These are phyloP conservation scores for Chascanopsetta lugubris DNA, from an alignment of 2,113 vertebrate genomes.

Conservation along the genomic window DNA sequence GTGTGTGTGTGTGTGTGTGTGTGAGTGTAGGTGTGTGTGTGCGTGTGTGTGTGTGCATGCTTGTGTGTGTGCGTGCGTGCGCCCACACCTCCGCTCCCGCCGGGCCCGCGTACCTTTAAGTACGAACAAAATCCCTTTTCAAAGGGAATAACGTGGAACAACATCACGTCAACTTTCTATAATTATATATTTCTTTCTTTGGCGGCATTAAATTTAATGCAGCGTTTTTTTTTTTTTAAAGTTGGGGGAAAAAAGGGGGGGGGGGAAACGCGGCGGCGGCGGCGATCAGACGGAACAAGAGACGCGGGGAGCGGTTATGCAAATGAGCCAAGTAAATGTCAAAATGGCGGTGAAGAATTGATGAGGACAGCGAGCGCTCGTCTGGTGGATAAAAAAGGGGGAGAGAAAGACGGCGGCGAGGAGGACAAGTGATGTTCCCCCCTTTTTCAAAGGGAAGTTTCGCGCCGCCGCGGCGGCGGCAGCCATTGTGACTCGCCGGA, in stretches of 20 bases:
- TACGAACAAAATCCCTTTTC: conserved; percentile 80
- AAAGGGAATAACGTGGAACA: conserved; percentile 82
- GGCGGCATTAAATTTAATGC: conserved; percentile 77
- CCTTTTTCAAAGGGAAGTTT: conserved; percentile 87
- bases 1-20: conserved; percentile 48
- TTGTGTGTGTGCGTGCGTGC: conserved; percentile 25
- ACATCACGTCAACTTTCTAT: conserved; percentile 76
- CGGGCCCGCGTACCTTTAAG: conserved; percentile 62
- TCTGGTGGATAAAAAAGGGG: conserved; percentile 69
- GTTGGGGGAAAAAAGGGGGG: conserved; percentile 65
- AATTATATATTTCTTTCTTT: conserved; percentile 75
- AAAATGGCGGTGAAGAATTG: conserved; percentile 84
- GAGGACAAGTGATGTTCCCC: conserved; percentile 77
- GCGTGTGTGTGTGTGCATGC: conserved; percentile 60
- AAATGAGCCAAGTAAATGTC: conserved; percentile 81
- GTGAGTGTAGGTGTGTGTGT: conserved; percentile 52
- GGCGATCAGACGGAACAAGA: conserved; percentile 53
- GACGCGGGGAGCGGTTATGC: conserved; percentile 72
- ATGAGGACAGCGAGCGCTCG: conserved; percentile 83
- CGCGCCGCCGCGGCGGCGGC: conserved; percentile 84
- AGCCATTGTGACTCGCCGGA: conserved; percentile 87
- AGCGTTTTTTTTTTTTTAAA: conserved; percentile 66
- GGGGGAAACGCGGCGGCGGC: conserved; percentile 63
- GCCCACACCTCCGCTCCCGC: conserved; percentile 46
- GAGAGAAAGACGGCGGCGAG: conserved; percentile 55